Conservation (phyloP, 1,140 invertebrate species). For the Papilio xuthus region DNA sequence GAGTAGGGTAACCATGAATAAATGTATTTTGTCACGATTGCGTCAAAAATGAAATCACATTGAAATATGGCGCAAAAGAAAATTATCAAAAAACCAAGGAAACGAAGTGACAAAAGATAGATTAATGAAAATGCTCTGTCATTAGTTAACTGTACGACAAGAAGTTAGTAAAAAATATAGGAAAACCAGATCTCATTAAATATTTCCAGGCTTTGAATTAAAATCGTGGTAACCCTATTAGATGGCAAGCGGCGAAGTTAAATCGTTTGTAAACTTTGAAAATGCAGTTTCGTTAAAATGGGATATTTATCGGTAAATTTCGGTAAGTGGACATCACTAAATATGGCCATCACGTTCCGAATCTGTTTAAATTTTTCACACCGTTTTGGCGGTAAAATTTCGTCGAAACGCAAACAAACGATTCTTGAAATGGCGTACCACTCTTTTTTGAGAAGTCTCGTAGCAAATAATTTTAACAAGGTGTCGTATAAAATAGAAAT, state of each 20-base stretch:
- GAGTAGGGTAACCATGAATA: conserved; percentile 5
- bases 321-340: conserved; percentile 63
- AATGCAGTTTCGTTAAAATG: conserved; percentile 67
- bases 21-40: neutral
- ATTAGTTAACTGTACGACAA: neutral
- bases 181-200: neutral
- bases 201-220: neutral
- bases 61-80: neutral
- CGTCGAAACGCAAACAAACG: conserved; percentile 38
- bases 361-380: conserved; percentile 67
- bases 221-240: conserved; percentile 5
- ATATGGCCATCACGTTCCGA: conserved; percentile 64
- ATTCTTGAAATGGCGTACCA: neutral
- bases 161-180: neutral
- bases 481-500: neutral
- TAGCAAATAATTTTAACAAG: neutral
- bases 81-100: neutral
- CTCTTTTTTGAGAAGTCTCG: neutral
- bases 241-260: conserved; percentile 70
- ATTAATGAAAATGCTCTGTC: neutral
- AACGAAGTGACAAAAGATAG: too few species aligned
- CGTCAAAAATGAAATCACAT: neutral
- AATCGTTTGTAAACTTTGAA: conserved; percentile 73
- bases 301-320: conserved; percentile 70
- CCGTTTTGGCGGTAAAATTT: conserved; percentile 45